Base-by-base conservation (phyloP, 2,888 invertebrate genomes). In the Crioceris asparagi region DNA sequence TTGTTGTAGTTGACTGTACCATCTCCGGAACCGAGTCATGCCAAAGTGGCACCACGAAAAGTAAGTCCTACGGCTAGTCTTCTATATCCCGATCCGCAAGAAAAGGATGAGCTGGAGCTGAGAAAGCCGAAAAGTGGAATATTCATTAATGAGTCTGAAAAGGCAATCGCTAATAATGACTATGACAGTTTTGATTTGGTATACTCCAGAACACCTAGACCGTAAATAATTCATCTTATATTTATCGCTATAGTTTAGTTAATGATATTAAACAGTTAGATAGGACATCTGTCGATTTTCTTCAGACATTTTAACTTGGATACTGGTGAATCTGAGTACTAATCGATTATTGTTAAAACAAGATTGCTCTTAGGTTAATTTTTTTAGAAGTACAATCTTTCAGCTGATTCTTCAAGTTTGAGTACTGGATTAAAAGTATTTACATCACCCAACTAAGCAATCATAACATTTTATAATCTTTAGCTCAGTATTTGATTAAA, bases 61-160 rank as follows among this genome's bases (percentile, higher is more conserved):
- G 53, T 55, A 1, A 60, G 61, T 1, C 47, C 56, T 1, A 53
- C 55, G 1, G 42, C 55, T 1, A 59, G 57, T 29, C 46, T 46
- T 36, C 35, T 56, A 2, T 56, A 57, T 31, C 62, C 62, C 0
- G 47, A 55, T 15, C 52, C 53, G 3, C 62, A 56, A n/a, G 47
- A 51, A 1, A 38, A 41, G 11, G 50, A 52, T 2, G 49, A 56
- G 11, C 40, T 64, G 5, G 47, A 50, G 7, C 21, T 54, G n/a
- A 51, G 51, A 32, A 54, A 60, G 44, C 62, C 62, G 0, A 60
- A 56, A 45, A 64, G 63, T 44, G 62, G 63, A 2, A 61, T 64
- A 32, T 47, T 56, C 38, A 52, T 65, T 12, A 64, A 64, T 36
- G 55, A 45, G 36, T 47, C 47, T 2, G 38, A 41, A 11, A 33